Conservation (phyloP, 2,797 vertebrate species). For the Gymnopithys bicolor region DNA sequence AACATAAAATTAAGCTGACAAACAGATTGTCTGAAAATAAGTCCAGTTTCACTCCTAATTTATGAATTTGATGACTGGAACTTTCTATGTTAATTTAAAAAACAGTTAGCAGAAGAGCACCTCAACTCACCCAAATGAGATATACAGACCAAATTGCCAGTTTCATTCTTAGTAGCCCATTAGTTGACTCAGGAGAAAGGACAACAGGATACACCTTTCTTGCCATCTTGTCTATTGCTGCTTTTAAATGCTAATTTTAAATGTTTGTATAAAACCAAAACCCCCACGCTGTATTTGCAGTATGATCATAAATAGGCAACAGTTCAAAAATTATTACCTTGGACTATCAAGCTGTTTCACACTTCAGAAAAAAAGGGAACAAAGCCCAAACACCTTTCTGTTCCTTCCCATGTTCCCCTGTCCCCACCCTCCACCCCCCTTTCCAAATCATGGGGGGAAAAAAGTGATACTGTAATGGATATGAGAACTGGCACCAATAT, state of each 20-base stretch:
- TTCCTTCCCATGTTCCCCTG: background rate
- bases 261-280: slow-evolving; percentile 56
- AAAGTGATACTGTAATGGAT: slow-evolving; percentile 37
- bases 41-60: slow-evolving; percentile 56
- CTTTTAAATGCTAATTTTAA: slow-evolving; percentile 55
- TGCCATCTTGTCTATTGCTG: slow-evolving; percentile 24
- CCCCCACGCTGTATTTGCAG: background rate
- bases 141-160: slow-evolving; percentile 34
- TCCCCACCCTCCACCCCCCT: background rate
- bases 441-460: slow-evolving; percentile 9
- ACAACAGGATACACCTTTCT: background rate
- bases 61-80: background rate
- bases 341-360: slow-evolving; percentile 30
- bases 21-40: slow-evolving; percentile 72
- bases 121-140: slow-evolving; percentile 22
- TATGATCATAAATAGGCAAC: slow-evolving; percentile 66
- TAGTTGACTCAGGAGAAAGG: background rate
- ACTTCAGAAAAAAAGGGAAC: slow-evolving; percentile 1
- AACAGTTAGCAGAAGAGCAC: slow-evolving; percentile 37
- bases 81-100: background rate
- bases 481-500: slow-evolving; percentile 58
- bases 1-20: slow-evolving; percentile 48
- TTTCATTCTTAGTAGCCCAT: slow-evolving; percentile 16
- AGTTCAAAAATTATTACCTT: slow-evolving; percentile 53
- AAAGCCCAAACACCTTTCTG: slow-evolving; percentile 17